These are phyloP conservation scores for Operophtera brumata DNA, from an alignment of 2,888 invertebrate species.

Conservation along the genomic window DNA sequence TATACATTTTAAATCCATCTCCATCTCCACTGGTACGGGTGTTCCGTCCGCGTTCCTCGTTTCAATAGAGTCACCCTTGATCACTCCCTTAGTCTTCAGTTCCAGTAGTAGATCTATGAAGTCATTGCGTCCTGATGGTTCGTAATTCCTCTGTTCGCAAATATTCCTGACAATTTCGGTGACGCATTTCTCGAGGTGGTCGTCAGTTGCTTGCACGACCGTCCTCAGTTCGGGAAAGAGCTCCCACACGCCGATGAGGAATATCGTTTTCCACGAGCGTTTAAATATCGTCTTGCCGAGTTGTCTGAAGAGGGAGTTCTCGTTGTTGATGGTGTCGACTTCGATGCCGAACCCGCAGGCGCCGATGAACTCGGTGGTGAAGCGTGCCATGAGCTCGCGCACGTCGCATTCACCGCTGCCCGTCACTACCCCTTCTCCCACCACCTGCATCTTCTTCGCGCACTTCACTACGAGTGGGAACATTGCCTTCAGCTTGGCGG, in stretches of 20 bases:
- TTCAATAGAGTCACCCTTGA: conserved; percentile 57
- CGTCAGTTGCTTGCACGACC: conserved; percentile 31
- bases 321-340: conserved; percentile 51
- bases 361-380: conserved; percentile 59
- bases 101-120: conserved; percentile 57
- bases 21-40: conserved; percentile 46
- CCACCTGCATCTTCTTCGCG: conserved; percentile 51
- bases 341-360: conserved; percentile 60
- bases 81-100: conserved; percentile 49
- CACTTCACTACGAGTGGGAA: conserved; percentile 62
- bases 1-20: conserved; percentile 47
- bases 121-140: conserved; percentile 53
- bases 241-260: conserved; percentile 42
- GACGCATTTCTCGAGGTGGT: conserved; percentile 33
- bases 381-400: conserved; percentile 57
- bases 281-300: conserved; percentile 46
- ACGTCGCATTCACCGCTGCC: conserved; percentile 48
- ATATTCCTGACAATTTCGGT: conserved; percentile 44
- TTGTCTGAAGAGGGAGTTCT: conserved; percentile 48
- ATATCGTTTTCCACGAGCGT: conserved; percentile 32
- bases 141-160: conserved; percentile 50
- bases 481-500: conserved; percentile 62
- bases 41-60: conserved; percentile 47
- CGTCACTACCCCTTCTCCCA: conserved; percentile 43
- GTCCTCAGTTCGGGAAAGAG: conserved; percentile 47